Percentiles rank a stretch among this genome's conserved stretches.
These are phyloP conservation scores for Actinostola sp. DNA, from an alignment of 92 coral and sea anemone genomes.

Conservation along the genomic window DNA sequence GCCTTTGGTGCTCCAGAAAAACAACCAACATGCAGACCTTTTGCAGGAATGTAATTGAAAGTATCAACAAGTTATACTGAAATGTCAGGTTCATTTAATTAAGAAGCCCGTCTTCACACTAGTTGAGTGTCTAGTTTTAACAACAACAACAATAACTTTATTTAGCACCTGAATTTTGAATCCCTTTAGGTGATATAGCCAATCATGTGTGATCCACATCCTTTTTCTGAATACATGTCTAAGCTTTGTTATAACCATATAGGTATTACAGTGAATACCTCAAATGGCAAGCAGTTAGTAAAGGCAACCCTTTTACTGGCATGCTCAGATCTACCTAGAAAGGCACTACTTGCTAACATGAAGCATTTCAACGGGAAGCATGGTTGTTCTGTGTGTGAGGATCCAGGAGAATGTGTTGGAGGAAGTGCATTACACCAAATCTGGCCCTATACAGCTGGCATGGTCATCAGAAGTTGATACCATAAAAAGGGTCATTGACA, in stretches of 20 bases:
- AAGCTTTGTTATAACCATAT: background rate
- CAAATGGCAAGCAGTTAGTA: slow-evolving; percentile 12
- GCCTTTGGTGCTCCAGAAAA: too few relatives aligned
- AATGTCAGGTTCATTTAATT: too few relatives aligned
- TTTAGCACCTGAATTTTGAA: too few relatives aligned
- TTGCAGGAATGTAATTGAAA: too few relatives aligned
- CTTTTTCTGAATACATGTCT: too few relatives aligned
- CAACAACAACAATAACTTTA: too few relatives aligned
- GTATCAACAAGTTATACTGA: too few relatives aligned
- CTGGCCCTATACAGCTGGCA: slow-evolving; percentile 53
- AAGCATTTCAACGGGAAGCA: slow-evolving; percentile 44
- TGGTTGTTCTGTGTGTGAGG: slow-evolving; percentile 58
- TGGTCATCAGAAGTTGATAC: slow-evolving; percentile 27
- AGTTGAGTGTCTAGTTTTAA: too few relatives aligned
- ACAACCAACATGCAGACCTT: too few relatives aligned
- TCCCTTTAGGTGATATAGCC: too few relatives aligned
- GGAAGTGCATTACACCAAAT: slow-evolving; percentile 40
- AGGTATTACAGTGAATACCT: slow-evolving; percentile 17
- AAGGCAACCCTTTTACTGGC: slow-evolving; percentile 48
- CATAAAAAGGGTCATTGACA: background rate
- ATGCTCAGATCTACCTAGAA: slow-evolving; percentile 62
- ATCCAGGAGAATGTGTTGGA: slow-evolving; percentile 41
- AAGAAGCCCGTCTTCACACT: too few relatives aligned
- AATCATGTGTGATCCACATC: too few relatives aligned
- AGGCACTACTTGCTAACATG: slow-evolving; percentile 34